Evolutionary conservation across 1,140 invertebrate species (phyloP).

Genomic region (Zaprionus africanus): DNA sequence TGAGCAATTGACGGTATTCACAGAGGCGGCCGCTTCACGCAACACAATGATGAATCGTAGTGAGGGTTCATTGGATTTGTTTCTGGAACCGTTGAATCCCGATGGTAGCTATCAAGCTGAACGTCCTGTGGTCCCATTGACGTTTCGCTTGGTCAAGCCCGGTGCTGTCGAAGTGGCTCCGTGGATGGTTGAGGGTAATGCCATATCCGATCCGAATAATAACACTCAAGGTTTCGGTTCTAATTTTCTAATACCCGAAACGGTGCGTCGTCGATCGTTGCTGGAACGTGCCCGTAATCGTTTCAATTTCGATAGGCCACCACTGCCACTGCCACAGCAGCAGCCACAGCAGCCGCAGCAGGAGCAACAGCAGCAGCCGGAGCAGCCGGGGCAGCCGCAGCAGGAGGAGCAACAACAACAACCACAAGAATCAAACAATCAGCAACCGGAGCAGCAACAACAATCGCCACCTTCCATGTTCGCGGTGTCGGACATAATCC

Average conservation of each 20-base stretch:
- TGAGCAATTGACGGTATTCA: constrained; percentile 61
- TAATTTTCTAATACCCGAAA: constrained; percentile 17
- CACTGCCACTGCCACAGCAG: neutral
- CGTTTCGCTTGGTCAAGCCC: neutral
- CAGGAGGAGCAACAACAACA: constrained; percentile 4
- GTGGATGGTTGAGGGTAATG: constrained; percentile 8
- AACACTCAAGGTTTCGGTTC: neutral
- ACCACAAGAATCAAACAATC: neutral
- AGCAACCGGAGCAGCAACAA: neutral
- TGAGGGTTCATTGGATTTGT: constrained; percentile 48
- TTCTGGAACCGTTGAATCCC: constrained; percentile 62
- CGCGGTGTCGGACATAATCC: constrained; percentile 20
- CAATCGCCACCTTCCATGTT: neutral
- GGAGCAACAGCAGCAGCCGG: constrained; percentile 7
- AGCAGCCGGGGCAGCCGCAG: neutral
- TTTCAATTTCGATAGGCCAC: constrained; percentile 19
- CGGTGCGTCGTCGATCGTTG: constrained; percentile 13
- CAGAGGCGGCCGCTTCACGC: constrained; percentile 56
- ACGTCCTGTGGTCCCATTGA: neutral
- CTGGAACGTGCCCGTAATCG: constrained; percentile 29
- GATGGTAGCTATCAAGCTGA: constrained; percentile 61
- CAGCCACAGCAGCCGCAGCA: neutral
- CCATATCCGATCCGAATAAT: neutral
- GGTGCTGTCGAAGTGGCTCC: constrained; percentile 29
- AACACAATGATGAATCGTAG: constrained; percentile 53